phyloP scores from a whole-genome alignment of 2,113 vertebrate genomes.

The Peromyscus maniculatus region DNA sequence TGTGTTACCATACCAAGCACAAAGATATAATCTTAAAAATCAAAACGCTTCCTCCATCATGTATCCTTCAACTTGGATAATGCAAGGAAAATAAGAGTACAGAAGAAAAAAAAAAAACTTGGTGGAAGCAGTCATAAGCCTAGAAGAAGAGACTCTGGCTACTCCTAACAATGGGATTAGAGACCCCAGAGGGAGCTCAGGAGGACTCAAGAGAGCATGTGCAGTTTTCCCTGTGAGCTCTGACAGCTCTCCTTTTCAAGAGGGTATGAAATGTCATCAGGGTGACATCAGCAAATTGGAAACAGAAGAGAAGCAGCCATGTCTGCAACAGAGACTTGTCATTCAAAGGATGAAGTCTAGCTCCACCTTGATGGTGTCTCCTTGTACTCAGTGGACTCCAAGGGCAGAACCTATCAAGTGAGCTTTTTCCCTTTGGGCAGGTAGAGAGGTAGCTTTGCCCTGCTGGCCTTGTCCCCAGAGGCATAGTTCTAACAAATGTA shows the following conservation, averaged over 20 bases:
- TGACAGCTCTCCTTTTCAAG: neutral
- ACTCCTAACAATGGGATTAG: neutral
- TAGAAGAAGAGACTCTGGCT: neutral
- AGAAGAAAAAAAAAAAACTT: neutral
- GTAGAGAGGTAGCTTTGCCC: too few relatives aligned
- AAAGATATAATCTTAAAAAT: neutral
- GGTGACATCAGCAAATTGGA: rapidly evolving
- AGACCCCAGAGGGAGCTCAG: neutral
- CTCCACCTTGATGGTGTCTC: rapidly evolving
- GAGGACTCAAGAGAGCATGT: too few relatives aligned
- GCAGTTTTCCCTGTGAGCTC: neutral
- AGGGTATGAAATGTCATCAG: neutral
- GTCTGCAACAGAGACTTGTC: neutral
- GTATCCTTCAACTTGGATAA: neutral
- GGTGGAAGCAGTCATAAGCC: too few relatives aligned
- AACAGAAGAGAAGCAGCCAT: neutral
- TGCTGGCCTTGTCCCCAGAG: neutral
- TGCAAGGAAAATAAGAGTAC: rapidly evolving
- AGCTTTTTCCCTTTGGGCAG: neutral
- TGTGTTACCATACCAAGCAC: neutral
- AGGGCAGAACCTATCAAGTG: neutral
- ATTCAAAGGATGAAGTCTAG: neutral
- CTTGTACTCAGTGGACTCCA: rapidly evolving
- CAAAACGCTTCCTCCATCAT: neutral
- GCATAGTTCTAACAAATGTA: neutral